A percentile compares a stretch with the other conserved stretches of the same genome.
Conservation (phyloP, 1,140 invertebrate species). For the Drosophila kurseongensis region DNA sequence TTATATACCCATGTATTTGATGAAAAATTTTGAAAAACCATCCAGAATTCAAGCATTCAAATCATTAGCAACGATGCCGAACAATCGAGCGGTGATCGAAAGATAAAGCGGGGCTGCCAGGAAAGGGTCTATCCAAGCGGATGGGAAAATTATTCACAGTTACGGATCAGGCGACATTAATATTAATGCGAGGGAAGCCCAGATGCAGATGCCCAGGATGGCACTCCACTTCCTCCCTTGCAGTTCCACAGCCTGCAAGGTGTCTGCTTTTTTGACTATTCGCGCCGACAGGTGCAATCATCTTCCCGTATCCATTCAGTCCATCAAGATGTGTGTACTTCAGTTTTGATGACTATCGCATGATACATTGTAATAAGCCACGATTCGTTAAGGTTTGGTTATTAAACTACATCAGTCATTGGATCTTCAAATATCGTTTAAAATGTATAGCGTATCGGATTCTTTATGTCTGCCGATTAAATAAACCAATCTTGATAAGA, state of each 20-base stretch:
- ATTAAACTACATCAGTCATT: neutral
- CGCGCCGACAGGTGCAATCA: constrained; percentile 64
- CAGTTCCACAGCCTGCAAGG: constrained; percentile 46
- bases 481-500: constrained; percentile 10
- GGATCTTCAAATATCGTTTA: constrained; percentile 7
- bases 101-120: neutral
- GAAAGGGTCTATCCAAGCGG: constrained; percentile 40
- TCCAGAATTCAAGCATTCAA: constrained; percentile 75
- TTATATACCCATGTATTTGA: constrained; percentile 58
- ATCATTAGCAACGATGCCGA: constrained; percentile 81
- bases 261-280: constrained; percentile 56
- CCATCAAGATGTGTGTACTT: constrained; percentile 44
- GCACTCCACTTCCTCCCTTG: constrained; percentile 14
- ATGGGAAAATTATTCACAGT: constrained; percentile 83
- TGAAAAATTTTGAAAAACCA: constrained; percentile 67
- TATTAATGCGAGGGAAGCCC: constrained; percentile 45
- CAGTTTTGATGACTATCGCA: constrained; percentile 49
- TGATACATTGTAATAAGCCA: constrained; percentile 70
- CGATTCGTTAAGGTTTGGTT: constrained; percentile 41
- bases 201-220: constrained; percentile 11
- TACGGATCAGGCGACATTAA: constrained; percentile 68
- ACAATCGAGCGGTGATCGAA: constrained; percentile 69
- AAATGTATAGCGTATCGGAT: constrained; percentile 26
- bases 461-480: constrained; percentile 4
- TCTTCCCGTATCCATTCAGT: constrained; percentile 28